Conservation (phyloP, 2,113 vertebrate genomes). For the Picathartes gymnocephalus region DNA sequence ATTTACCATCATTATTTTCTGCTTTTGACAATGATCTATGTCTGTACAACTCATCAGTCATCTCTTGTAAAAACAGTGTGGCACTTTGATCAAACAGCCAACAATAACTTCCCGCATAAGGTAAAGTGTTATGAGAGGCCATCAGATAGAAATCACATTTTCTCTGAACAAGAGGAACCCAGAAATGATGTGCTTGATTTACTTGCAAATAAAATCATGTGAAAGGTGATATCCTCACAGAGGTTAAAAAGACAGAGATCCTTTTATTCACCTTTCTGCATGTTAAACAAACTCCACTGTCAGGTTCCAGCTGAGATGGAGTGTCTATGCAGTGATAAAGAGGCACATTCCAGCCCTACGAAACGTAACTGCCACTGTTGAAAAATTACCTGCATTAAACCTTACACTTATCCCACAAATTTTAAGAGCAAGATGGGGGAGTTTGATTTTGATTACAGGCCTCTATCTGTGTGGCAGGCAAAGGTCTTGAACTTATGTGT, state of each 20-base stretch:
- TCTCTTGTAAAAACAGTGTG: constrained; percentile 67
- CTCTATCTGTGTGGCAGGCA: constrained; percentile 64
- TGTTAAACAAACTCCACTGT: constrained; percentile 66
- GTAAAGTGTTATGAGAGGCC: constrained; percentile 64
- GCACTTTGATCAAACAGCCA: constrained; percentile 68
- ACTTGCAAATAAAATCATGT: constrained; percentile 66
- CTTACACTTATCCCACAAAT: constrained; percentile 47
- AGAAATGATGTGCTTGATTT: constrained; percentile 73
- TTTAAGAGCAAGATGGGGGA: constrained; percentile 67
- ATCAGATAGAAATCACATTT: constrained; percentile 66
- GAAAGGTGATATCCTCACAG: constrained; percentile 63
- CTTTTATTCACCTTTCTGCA: constrained; percentile 57
- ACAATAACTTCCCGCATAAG: constrained; percentile 61
- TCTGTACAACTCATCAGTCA: constrained; percentile 70
- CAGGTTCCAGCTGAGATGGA: constrained; percentile 50
- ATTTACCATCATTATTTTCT: constrained; percentile 57
- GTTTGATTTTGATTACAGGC: constrained; percentile 63
- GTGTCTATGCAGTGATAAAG: constrained; percentile 57
- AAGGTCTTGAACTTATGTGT: constrained; percentile 42
- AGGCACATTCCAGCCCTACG: constrained; percentile 44
- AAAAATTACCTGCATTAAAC: constrained; percentile 71
- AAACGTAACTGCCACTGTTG: constrained; percentile 61
- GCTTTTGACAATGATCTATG: constrained; percentile 67
- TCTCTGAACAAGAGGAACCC: constrained; percentile 62
- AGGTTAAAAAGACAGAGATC: constrained; percentile 52